Evolutionary conservation across 2,113 vertebrate genomes (phyloP).

Genomic region (Oophaga pumilio): DNA sequence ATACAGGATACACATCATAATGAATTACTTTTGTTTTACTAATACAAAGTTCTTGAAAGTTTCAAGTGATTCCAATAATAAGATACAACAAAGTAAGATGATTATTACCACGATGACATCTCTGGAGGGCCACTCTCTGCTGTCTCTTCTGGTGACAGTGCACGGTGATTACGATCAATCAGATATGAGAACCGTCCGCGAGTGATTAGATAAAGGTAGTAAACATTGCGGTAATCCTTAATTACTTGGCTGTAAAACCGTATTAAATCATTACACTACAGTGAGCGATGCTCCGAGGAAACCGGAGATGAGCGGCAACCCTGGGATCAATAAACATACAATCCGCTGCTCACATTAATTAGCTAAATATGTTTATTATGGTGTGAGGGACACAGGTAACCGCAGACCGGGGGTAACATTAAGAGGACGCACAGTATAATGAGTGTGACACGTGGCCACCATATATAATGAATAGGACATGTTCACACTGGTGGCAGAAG

Average conservation of each 20-base stretch:
- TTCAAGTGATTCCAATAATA: neutral
- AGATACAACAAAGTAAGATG: neutral
- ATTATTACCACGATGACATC: neutral
- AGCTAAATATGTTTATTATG: conserved; percentile 51
- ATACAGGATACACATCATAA: too few relatives aligned
- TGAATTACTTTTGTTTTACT: too few relatives aligned
- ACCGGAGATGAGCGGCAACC: conserved; percentile 34
- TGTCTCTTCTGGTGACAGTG: neutral
- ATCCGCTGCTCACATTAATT: conserved; percentile 38
- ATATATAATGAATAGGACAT: too few relatives aligned
- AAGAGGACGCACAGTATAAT: too few relatives aligned
- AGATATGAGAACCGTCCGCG: neutral
- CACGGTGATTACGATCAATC: conserved; percentile 2
- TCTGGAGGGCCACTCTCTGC: neutral
- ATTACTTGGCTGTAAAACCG: conserved; percentile 42
- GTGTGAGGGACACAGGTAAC: conserved; percentile 37
- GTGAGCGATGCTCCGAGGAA: conserved; percentile 9
- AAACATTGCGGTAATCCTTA: conserved; percentile 41
- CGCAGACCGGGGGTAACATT: conserved; percentile 1
- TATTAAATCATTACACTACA: conserved; percentile 32
- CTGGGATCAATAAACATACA: conserved; percentile 51
- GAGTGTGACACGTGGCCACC: too few relatives aligned
- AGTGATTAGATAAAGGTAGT: conserved; percentile 8
- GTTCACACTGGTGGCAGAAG: too few relatives aligned
- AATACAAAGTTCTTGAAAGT: neutral